Evolutionary conservation across 2,888 invertebrate genomes (phyloP).

Genomic region (Oeneis ivallda): DNA sequence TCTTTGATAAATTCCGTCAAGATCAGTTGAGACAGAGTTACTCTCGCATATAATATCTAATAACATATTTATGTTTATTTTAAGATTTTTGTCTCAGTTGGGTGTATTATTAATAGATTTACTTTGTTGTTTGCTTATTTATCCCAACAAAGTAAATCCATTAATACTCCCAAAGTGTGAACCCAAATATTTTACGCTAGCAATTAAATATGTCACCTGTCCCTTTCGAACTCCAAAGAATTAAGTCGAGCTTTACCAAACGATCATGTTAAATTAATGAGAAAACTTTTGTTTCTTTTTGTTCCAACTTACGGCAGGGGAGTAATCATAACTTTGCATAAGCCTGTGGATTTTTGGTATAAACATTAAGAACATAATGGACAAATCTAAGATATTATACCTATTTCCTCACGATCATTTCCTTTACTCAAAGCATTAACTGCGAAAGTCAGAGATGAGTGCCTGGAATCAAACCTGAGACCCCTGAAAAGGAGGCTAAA

Average conservation of each 20-base stretch:
- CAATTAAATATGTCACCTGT: conserved; percentile 28
- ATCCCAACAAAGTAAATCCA: not conserved
- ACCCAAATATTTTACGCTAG: conserved; percentile 15
- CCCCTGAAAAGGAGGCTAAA: too few species aligned
- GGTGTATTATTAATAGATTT: not conserved
- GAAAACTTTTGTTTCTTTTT: conserved; percentile 28
- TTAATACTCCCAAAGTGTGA: not conserved
- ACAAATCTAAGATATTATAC: too few species aligned
- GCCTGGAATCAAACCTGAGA: too few species aligned
- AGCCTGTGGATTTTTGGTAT: conserved; percentile 3
- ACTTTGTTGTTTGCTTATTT: too few species aligned
- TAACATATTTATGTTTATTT: too few species aligned
- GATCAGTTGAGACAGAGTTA: too few species aligned
- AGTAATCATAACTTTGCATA: not conserved
- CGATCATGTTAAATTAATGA: conserved; percentile 27
- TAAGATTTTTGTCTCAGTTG: not conserved
- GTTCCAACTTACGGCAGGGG: not conserved
- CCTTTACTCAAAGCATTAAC: too few species aligned
- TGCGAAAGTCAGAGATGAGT: too few species aligned
- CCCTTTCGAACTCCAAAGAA: conserved; percentile 22
- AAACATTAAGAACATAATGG: not conserved
- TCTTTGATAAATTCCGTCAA: too few species aligned
- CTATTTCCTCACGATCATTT: too few species aligned
- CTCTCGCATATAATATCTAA: too few species aligned
- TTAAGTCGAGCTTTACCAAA: conserved; percentile 24